These are phyloP conservation scores for Drosophila mojavensis DNA, from an alignment of 1,140 invertebrate genomes.

Conservation along the genomic window DNA sequence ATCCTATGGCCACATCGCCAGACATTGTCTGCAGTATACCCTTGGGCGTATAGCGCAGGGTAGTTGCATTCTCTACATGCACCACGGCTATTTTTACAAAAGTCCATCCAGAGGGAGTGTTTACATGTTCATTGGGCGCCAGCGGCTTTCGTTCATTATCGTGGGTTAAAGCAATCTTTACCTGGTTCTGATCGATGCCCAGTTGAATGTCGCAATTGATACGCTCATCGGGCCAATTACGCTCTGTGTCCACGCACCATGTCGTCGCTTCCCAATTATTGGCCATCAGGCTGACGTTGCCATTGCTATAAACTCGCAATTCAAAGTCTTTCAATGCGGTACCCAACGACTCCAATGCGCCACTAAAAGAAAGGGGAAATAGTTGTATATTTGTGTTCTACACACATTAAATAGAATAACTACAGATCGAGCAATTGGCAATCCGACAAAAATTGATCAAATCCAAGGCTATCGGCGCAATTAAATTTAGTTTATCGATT, in stretches of 20 bases:
- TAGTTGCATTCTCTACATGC: constrained; percentile 40
- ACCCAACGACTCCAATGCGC: constrained; percentile 46
- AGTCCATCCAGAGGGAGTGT: constrained; percentile 69
- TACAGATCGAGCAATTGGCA: too few species aligned
- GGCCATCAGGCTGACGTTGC: constrained; percentile 55
- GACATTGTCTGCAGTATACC: constrained; percentile 52
- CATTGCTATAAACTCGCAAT: constrained; percentile 59
- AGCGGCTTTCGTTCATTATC: constrained; percentile 49
- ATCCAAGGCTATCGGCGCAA: too few species aligned
- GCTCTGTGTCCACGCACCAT: constrained; percentile 69
- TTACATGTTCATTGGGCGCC: constrained; percentile 57
- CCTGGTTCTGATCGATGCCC: constrained; percentile 46
- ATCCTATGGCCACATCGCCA: constrained; percentile 69
- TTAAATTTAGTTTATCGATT: too few species aligned
- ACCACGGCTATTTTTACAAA: constrained; percentile 56
- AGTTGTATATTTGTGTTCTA: not conserved
- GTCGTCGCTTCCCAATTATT: constrained; percentile 56
- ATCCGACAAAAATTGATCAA: too few species aligned
- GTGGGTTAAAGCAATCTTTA: constrained; percentile 44
- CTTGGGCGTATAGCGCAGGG: constrained; percentile 44
- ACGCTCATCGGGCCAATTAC: constrained; percentile 75
- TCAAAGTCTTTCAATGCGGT: constrained; percentile 29
- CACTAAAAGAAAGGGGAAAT: constrained; percentile 24
- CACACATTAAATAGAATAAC: too few species aligned
- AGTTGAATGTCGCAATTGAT: constrained; percentile 64